Evolutionary conservation across 2,797 vertebrate species (phyloP).

Genomic region (Anguilla marmorata): DNA sequence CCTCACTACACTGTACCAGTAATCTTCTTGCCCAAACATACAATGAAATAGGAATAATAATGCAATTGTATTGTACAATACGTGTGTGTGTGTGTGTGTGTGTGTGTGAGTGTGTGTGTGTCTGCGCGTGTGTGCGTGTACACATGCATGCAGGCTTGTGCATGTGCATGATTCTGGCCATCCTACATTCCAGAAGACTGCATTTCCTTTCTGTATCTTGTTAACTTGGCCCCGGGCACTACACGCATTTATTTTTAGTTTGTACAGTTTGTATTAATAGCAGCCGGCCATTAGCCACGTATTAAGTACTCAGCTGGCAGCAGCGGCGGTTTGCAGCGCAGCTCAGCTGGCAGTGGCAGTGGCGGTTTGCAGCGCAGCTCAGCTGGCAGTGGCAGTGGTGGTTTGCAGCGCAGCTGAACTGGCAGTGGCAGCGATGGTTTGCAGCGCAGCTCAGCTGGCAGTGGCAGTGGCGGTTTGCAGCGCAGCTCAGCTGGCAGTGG

Average conservation of each 20-base stretch:
- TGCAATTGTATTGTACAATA: not conserved
- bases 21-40: not conserved
- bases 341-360: too few species aligned
- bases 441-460: too few species aligned
- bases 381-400: too few species aligned
- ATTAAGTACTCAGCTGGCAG: not conserved
- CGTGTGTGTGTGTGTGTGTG: not conserved
- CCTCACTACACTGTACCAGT: not conserved
- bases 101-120: not conserved
- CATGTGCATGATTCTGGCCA: too few species aligned
- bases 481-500: too few species aligned
- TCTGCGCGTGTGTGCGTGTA: not conserved
- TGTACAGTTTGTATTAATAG: constrained; percentile 1
- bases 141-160: not conserved
- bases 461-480: too few species aligned
- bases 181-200: not conserved
- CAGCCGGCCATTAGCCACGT: not conserved
- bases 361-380: too few species aligned
- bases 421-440: too few species aligned
- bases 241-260: not conserved
- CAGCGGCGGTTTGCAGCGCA: too few species aligned
- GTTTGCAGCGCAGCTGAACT: too few species aligned
- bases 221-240: not conserved
- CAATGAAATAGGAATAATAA: not conserved
- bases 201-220: not conserved